Base-by-base conservation (phyloP, 2,888 invertebrate genomes). In the Tholera decimalis region DNA sequence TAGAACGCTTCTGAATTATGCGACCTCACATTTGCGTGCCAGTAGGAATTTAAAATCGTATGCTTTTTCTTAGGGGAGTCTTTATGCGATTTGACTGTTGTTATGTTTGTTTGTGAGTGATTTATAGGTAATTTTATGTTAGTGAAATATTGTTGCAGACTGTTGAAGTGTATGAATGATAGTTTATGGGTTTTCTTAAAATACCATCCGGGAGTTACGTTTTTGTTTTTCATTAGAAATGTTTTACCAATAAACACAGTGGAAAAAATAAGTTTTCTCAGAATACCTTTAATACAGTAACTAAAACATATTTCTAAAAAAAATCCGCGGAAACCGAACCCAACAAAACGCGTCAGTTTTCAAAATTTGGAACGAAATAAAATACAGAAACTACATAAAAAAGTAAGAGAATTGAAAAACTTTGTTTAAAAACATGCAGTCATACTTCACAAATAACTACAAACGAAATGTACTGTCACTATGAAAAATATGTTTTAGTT, bases 11-110 rank as follows among this genome's bases (percentile, higher is more conserved):
- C 71, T 74, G 63, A 72, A 79, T 77, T 82, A 82, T 61, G 64
- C 57, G 69, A 79, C 83, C 80, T 75, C 62, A 76, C 77, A 83
- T 86, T 86, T 84, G 86, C 87, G 83, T 88, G 86, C 73, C 79
- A 73, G 76, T 70, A 67, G 71, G 74, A 83, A 83, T 85, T 82
- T 72, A 79, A 69, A 83, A 83, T 79, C 63, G 73, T 77, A 80
- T 81, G 75, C 67, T 79, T 77, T 68, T 65, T 57, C 53, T 72
- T 44, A 57, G 41, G 68, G 72, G 69, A 54, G n/a, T 50, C 22
- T 54, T 55, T 60, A 57, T 66, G 39, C 33, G 24, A 68, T 70
- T 53, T 70, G 49, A 50, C 49, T 57, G 35, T 49, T 41, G 37
- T 46, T 58, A 18, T 24, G 28, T 44, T 53, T 39, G 15, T 51